phyloP scores from a whole-genome alignment of 2,888 invertebrate genomes.

The Eucera pruinosa region DNA sequence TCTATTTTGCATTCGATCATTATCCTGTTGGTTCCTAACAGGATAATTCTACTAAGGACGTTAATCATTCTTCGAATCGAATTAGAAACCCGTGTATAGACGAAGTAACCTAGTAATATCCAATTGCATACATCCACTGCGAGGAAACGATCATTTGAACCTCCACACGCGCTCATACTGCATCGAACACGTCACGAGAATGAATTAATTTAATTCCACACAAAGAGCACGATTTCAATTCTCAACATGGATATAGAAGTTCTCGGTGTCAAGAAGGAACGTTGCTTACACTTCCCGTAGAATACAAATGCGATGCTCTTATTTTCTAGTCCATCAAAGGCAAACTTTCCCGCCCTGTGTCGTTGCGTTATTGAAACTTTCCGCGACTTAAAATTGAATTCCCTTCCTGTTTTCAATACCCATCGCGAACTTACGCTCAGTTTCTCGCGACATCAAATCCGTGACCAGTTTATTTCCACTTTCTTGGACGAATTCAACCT shows the following conservation, averaged over 20 bases:
- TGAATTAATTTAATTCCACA: background rate
- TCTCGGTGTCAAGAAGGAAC: constrained; percentile 1
- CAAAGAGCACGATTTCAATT: background rate
- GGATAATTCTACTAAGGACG: background rate
- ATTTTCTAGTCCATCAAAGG: constrained; percentile 23
- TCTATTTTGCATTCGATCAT: no score
- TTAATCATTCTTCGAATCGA: background rate
- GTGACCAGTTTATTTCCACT: background rate
- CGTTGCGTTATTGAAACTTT: constrained; percentile 36
- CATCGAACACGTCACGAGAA: background rate
- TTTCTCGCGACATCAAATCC: background rate
- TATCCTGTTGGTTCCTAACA: background rate
- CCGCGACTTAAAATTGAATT: constrained; percentile 21
- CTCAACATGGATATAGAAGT: background rate
- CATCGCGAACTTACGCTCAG: background rate
- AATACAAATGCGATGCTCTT: constrained; percentile 24
- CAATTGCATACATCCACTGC: background rate
- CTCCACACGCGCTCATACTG: background rate
- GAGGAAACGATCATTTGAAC: background rate
- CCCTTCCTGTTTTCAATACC: constrained; percentile 10
- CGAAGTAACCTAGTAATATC: background rate
- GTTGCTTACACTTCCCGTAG: background rate
- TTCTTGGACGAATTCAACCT: background rate
- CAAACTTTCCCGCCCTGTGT: constrained; percentile 12
- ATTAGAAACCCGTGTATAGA: background rate